A percentile compares a stretch with the other conserved stretches of the same genome.
Conservation (phyloP, 2,797 vertebrate species). For the Pantherophis alleghaniensis region DNA sequence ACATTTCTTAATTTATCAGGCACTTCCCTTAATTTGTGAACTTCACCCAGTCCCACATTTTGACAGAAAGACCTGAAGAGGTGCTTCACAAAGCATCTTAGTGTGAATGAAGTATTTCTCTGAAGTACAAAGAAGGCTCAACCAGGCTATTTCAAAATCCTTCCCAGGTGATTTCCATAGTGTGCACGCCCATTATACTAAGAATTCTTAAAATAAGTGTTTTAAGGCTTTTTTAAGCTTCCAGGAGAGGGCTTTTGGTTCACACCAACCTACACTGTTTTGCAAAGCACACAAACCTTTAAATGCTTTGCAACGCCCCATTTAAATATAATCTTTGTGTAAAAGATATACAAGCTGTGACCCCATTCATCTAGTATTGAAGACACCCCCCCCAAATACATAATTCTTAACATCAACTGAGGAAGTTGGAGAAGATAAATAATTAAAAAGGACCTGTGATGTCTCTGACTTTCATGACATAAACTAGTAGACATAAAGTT, state of each 20-base stretch:
- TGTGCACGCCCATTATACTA: neutral
- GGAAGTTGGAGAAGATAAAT: neutral
- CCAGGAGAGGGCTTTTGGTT: neutral
- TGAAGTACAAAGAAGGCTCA: neutral
- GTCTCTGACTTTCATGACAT: neutral
- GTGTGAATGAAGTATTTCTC: neutral
- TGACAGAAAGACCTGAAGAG: neutral
- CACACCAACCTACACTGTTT: neutral
- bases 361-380: neutral
- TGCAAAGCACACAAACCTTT: neutral
- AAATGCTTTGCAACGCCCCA: neutral
- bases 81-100: neutral
- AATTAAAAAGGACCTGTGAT: neutral
- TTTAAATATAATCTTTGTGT: neutral
- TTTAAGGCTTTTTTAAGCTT: neutral
- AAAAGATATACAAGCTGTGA: neutral
- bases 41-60: neutral
- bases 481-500: neutral
- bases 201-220: neutral
- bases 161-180: neutral
- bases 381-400: neutral
- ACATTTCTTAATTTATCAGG: neutral
- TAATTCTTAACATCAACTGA: neutral
- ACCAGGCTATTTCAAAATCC: neutral
- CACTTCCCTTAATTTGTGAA: neutral